Percentiles rank a stretch among this genome's conserved stretches.
These are phyloP conservation scores for Drosophila simulans DNA, from an alignment of 1,140 invertebrate genomes.

Conservation along the genomic window DNA sequence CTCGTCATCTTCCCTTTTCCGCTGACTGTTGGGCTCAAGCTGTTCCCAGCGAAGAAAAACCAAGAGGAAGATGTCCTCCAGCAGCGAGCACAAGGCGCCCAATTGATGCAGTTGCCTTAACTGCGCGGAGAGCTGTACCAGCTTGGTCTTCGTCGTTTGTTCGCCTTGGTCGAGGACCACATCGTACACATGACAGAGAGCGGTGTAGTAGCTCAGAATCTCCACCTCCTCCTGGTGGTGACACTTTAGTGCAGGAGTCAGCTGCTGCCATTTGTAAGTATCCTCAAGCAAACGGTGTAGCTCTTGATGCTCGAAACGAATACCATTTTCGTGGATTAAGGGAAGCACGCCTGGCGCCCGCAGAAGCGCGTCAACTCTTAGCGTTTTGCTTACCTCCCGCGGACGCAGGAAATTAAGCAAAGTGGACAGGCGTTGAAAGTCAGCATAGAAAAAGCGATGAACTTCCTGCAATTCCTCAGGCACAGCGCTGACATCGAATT, in stretches of 20 bases:
- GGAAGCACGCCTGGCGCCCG: conserved; percentile 52
- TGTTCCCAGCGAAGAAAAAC: conserved; percentile 82
- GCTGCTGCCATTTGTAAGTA: conserved; percentile 65
- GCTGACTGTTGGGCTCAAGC: conserved; percentile 29
- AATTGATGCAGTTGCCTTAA: conserved; percentile 66
- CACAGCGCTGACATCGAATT: conserved; percentile 45
- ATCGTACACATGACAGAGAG: conserved; percentile 58
- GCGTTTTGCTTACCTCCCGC: conserved; percentile 41
- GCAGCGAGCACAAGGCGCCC: conserved; percentile 59
- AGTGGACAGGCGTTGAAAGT: conserved; percentile 68
- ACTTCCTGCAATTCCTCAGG: conserved; percentile 56
- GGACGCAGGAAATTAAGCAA: conserved; percentile 60
- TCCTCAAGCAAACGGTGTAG: conserved; percentile 51
- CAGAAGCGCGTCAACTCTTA: conserved; percentile 65
- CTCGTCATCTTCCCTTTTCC: conserved; percentile 13
- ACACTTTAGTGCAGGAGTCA: conserved; percentile 50
- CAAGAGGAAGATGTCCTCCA: conserved; percentile 74
- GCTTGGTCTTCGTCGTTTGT: conserved; percentile 30
- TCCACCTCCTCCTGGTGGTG: conserved; percentile 58
- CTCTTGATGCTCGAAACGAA: conserved; percentile 53
- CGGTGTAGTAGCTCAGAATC: conserved; percentile 60
- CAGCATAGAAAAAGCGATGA: conserved; percentile 71
- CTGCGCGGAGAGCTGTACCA: conserved; percentile 59
- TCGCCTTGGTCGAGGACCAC: conserved; percentile 62
- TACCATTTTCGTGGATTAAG: conserved; percentile 64